phyloP scores from a whole-genome alignment of 37 sponge, comb jelly and placozoan species.

The Aphrocallistes beatrix region DNA sequence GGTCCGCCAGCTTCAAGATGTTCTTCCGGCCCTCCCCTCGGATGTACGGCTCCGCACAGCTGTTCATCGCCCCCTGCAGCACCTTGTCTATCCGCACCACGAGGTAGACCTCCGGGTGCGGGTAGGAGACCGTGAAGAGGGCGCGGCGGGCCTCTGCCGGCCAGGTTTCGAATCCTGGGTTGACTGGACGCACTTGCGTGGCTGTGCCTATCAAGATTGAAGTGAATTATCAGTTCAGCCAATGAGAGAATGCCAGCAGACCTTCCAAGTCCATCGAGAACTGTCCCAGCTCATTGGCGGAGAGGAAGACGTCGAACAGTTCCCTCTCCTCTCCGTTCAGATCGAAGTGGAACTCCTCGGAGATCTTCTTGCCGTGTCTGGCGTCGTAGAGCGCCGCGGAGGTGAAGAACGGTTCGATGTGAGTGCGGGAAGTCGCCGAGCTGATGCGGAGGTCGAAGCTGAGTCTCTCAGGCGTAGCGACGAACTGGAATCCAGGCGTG shows the following conservation, averaged over 20 bases:
- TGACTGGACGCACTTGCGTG: not conserved
- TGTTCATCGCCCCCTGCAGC: conserved; percentile 52
- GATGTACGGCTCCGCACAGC: conserved; percentile 70
- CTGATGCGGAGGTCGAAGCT: conserved; percentile 12
- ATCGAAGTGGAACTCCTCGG: conserved; percentile 79
- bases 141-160: conserved; percentile 26
- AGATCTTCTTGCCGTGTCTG: conserved; percentile 55
- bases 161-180: not conserved
- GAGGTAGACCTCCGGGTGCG: conserved; percentile 52
- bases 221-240: not conserved
- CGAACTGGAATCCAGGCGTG: not conserved
- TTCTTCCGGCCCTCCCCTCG: not conserved
- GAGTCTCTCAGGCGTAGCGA: not conserved
- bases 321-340: conserved; percentile 38
- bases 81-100: conserved; percentile 64
- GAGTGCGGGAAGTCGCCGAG: conserved; percentile 5
- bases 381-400: conserved; percentile 69
- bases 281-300: not conserved
- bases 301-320: not conserved
- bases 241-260: not conserved
- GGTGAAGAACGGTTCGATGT: conserved; percentile 84
- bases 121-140: conserved; percentile 68
- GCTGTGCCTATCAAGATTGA: not conserved
- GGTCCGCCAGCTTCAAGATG: conserved; percentile 37
- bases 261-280: not conserved